Evolutionary conservation across 2,888 invertebrate species (phyloP).

Genomic region (Melanargia galathea): DNA sequence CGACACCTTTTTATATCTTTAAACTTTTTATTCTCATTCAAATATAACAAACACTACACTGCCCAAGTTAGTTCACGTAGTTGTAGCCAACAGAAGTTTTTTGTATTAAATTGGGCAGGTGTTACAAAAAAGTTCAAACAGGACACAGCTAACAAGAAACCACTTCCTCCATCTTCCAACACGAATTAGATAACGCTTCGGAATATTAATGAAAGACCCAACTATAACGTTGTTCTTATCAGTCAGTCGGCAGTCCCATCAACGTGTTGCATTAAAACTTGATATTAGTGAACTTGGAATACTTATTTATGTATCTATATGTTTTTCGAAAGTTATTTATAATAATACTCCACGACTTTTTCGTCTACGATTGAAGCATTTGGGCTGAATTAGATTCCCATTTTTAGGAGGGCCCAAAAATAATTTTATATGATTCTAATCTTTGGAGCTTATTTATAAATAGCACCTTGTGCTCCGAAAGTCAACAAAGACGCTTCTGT

Average conservation of each 20-base stretch:
- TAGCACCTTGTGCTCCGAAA: no score
- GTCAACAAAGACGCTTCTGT: no score
- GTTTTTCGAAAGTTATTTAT: background rate
- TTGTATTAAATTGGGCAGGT: constrained; percentile 40
- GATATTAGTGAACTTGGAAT: constrained; percentile 4
- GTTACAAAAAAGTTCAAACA: constrained; percentile 55
- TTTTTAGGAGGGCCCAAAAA: no score
- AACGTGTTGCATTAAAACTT: constrained; percentile 33
- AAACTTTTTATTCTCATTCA: background rate
- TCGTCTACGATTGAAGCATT: no score
- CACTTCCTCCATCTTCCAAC: constrained; percentile 71
- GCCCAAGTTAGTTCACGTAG: background rate
- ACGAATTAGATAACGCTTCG: constrained; percentile 66
- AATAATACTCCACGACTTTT: constrained; percentile 1
- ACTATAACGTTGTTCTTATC: constrained; percentile 42
- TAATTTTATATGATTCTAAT: no score
- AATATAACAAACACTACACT: background rate
- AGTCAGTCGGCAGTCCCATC: constrained; percentile 43
- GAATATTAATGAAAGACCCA: constrained; percentile 68
- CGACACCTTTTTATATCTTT: background rate
- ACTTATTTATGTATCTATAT: background rate
- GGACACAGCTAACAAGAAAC: constrained; percentile 60
- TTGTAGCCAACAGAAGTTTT: background rate
- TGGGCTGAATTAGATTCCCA: no score
- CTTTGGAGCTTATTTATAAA: no score